These are phyloP conservation scores for Strigamia crassipes DNA, from an alignment of 2,888 invertebrate species.

Conservation along the genomic window DNA sequence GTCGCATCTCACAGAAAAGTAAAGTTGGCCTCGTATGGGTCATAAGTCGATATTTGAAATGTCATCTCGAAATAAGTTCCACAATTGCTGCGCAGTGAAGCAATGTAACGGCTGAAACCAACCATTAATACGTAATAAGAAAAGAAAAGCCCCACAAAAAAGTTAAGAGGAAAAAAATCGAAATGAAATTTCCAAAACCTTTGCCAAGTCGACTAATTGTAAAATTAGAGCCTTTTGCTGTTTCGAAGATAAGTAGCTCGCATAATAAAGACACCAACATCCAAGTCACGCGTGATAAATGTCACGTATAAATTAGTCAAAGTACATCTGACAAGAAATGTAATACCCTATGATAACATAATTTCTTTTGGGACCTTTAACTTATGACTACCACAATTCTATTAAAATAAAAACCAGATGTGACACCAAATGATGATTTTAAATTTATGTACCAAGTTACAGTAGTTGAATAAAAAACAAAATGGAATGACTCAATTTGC, in stretches of 20 bases:
- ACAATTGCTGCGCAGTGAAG: background rate
- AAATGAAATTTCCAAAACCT: background rate
- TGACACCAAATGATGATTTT: background rate
- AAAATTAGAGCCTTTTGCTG: background rate
- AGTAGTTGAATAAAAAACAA: background rate
- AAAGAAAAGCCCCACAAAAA: background rate
- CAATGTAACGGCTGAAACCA: background rate
- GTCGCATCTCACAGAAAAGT: background rate
- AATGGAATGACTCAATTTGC: background rate
- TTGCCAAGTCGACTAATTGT: background rate
- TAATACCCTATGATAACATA: background rate
- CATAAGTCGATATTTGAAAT: conserved; percentile 31
- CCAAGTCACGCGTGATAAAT: conserved; percentile 19
- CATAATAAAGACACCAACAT: background rate
- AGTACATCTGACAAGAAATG: background rate
- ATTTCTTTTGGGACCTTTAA: background rate
- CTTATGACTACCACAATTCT: background rate
- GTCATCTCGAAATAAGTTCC: conserved; percentile 32
- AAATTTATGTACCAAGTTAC: background rate
- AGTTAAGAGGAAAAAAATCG: background rate
- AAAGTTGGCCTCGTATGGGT: background rate
- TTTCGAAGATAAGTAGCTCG: background rate
- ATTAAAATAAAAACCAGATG: background rate
- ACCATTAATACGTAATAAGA: background rate
- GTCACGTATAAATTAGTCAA: background rate